Evolutionary conservation across 2,797 vertebrate genomes (phyloP), one percentile per base, ranked within the genome.

Genomic region (Spondyliosoma cantharus): DNA sequence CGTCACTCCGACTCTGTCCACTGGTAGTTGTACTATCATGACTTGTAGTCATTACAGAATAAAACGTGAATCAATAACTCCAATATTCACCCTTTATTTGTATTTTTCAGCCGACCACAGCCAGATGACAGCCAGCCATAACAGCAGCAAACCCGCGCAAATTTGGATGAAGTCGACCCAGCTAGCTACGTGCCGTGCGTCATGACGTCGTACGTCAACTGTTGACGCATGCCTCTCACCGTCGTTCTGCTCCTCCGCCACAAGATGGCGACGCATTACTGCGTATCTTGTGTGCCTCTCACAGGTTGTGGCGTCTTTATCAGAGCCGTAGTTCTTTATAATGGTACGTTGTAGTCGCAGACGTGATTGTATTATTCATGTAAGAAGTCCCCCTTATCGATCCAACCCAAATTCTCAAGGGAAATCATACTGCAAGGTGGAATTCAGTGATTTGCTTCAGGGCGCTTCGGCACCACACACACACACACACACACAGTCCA

Each of bases 141-240:
- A 67, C 56, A 76, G 56, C 57, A 8, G 32, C 9, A n/a, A 72
- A 87, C 90, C 91, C 93, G 93, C 93, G 88, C 89, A 93, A 94
- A 93, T 91, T 93, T 81, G 62, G 67, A 91, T 60, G 0, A 27
- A 12, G n/a, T 29, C 29, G 7, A 0, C 2, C 2, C 2, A 2
- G 37, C 37, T 2, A 37, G 37, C 9, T 37, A 37, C 37, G 37
- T 37, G 37, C 3, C 3, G 13, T 25, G 53, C 91, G 91, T 91
- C 78, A 79, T 80, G 69, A 86, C 92, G 89, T 89, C 12, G 0
- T 15, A 16, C 76, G 74, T 79, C 53, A 3, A 5, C 6, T 45
- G 11, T 3, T 13, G 27, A 62, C 57, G 65, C 37, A 37, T 8
- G 37, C 9, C 37, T 11, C 37, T 11, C 9, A 11, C 9, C 76